phyloP scores from a whole-genome alignment of 2,888 invertebrate genomes.

The Nudaria mundana region DNA sequence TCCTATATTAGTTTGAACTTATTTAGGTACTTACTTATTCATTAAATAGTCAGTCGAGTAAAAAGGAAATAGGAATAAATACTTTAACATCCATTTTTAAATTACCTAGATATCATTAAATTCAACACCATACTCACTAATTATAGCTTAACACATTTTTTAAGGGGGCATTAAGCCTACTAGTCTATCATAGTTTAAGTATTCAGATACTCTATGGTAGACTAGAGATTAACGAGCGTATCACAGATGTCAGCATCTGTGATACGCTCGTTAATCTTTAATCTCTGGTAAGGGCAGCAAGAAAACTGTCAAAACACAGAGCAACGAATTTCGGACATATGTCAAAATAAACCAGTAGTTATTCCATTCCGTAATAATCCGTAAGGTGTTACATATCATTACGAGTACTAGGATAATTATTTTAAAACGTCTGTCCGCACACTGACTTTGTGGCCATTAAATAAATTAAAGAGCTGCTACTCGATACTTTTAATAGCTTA shows the following conservation, averaged over 20 bases:
- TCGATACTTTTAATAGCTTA: slow-evolving; percentile 13
- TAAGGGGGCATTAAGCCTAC: too few species aligned
- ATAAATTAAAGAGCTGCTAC: slow-evolving; percentile 21
- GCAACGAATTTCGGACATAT: too few species aligned
- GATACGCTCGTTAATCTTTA: background rate
- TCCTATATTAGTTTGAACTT: background rate
- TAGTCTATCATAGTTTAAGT: too few species aligned
- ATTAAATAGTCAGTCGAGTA: background rate
- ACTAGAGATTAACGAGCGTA: too few species aligned
- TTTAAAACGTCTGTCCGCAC: slow-evolving; percentile 21
- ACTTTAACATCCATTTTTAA: too few species aligned
- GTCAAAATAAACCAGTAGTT: slow-evolving; percentile 30
- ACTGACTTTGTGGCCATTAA: slow-evolving; percentile 2
- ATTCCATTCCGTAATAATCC: background rate
- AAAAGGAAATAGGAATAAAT: too few species aligned
- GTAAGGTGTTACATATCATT: slow-evolving; percentile 1
- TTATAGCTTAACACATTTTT: too few species aligned
- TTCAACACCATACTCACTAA: too few species aligned
- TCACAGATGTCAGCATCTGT: background rate
- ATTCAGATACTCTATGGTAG: too few species aligned
- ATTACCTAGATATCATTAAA: too few species aligned
- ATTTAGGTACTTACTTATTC: background rate
- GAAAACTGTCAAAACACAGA: slow-evolving; percentile 10
- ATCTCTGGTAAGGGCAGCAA: background rate
- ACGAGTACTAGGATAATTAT: slow-evolving; percentile 17